Percentiles rank a stretch among this genome's conserved stretches.
Evolutionary conservation across 2,113 vertebrate species (phyloP).

Genomic region (Cheirogaleus medius): DNA sequence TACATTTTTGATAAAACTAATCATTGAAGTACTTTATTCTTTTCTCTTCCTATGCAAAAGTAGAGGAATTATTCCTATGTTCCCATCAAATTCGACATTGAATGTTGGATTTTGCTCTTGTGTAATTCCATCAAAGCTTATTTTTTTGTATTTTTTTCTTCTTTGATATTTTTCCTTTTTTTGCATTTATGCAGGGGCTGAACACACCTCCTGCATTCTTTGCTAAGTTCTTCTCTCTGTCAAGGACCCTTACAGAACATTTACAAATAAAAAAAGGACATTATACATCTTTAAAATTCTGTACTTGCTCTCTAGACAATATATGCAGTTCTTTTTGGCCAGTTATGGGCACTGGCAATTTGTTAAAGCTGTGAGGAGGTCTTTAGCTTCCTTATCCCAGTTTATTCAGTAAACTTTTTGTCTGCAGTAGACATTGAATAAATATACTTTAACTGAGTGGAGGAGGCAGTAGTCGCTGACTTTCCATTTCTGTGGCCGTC

Average conservation of each 20-base stretch:
- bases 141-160: not conserved
- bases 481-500: not conserved
- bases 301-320: not conserved
- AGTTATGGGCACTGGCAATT: not conserved
- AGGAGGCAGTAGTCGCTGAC: not conserved
- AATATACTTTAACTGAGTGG: not conserved
- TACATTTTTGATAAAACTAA: not conserved
- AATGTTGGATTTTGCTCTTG: not conserved
- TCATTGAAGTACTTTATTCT: not conserved
- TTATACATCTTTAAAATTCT: not conserved
- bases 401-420: not conserved
- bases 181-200: not conserved
- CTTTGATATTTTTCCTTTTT: not conserved
- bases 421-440: not conserved
- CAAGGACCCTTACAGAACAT: not conserved
- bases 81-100: not conserved
- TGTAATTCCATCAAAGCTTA: not conserved
- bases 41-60: not conserved
- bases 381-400: not conserved
- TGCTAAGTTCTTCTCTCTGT: not conserved
- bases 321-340: not conserved
- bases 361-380: not conserved
- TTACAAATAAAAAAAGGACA: not conserved
- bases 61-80: not conserved
- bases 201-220: not conserved